phyloP scores from a whole-genome alignment of 2,113 vertebrate genomes.

The Phrynocephalus versicolor region DNA sequence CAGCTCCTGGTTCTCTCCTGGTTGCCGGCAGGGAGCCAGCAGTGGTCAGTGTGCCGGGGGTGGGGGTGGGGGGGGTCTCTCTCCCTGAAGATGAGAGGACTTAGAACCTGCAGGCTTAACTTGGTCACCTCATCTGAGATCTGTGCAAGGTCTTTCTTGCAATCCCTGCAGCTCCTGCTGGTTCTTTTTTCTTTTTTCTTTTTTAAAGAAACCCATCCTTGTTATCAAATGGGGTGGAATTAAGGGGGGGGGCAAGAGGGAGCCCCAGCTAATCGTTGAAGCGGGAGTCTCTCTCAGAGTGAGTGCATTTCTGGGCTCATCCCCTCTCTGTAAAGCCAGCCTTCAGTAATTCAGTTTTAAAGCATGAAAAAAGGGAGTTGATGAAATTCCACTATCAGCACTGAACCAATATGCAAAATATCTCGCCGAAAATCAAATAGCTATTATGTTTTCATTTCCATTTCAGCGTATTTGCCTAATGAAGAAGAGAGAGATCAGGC shows the following conservation, averaged over 20 bases:
- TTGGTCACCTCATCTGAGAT: not conserved
- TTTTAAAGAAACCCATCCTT: conserved; percentile 35
- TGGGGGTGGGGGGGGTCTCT: too few species aligned
- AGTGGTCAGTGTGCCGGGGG: too few species aligned
- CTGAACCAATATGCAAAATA: conserved; percentile 99
- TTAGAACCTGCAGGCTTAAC: not conserved
- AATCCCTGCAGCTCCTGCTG: too few species aligned
- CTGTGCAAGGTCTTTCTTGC: conserved; percentile 36
- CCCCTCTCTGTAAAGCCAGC: conserved; percentile 75
- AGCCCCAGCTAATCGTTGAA: conserved; percentile 84
- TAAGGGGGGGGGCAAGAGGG: conserved; percentile 2
- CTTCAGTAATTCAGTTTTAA: conserved; percentile 95
- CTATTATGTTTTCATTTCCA: conserved; percentile 99
- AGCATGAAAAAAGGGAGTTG: conserved; percentile 93
- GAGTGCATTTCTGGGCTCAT: conserved; percentile 69
- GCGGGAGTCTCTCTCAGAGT: conserved; percentile 80
- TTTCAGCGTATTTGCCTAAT: conserved; percentile 99
- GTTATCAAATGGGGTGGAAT: conserved; percentile 75
- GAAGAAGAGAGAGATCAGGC: conserved; percentile 98
- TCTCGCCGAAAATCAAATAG: conserved; percentile 99
- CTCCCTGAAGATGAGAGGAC: too few species aligned
- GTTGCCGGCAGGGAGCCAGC: too few species aligned
- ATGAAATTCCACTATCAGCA: conserved; percentile 99
- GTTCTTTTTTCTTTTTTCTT: too few species aligned
- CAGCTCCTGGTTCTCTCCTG: too few species aligned